Evolutionary conservation across 1,140 invertebrate genomes (phyloP).

Genomic region (Drosophila dunni): DNA sequence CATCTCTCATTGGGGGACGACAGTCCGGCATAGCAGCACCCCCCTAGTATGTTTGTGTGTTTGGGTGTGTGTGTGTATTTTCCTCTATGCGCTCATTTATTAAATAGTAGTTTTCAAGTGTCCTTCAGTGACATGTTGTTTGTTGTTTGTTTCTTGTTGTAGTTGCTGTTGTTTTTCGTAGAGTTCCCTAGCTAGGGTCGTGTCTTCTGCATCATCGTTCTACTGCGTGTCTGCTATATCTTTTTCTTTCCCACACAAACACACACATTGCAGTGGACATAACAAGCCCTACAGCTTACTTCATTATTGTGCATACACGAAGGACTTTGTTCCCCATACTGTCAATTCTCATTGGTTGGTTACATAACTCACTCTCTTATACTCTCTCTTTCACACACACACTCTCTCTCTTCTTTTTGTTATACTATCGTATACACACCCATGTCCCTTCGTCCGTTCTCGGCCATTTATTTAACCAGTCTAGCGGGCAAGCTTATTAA

Average conservation of each 20-base stretch:
- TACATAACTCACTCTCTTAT: background rate
- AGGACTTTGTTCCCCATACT: slow-evolving; percentile 35
- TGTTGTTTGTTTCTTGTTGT: slow-evolving; percentile 68
- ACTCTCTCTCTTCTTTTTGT: background rate
- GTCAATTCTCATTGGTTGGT: slow-evolving; percentile 3
- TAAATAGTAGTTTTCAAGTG: slow-evolving; percentile 84
- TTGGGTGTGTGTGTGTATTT: slow-evolving; percentile 35
- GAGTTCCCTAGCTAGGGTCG: slow-evolving; percentile 55
- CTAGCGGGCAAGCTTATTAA: slow-evolving; percentile 67
- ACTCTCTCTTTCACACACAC: background rate
- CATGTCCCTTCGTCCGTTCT: slow-evolving; percentile 10
- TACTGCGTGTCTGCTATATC: slow-evolving; percentile 60
- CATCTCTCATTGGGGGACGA: slow-evolving; percentile 37
- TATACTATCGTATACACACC: background rate
- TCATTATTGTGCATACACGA: slow-evolving; percentile 75
- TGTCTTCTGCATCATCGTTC: slow-evolving; percentile 48
- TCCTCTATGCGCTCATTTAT: slow-evolving; percentile 81
- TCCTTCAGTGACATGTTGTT: slow-evolving; percentile 82
- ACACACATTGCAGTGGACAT: slow-evolving; percentile 33
- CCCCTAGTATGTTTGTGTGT: slow-evolving; percentile 32
- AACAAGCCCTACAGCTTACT: slow-evolving; percentile 61
- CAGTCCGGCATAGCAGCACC: slow-evolving; percentile 42
- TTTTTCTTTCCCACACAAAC: slow-evolving; percentile 36
- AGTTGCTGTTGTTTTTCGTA: slow-evolving; percentile 36
- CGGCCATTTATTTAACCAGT: slow-evolving; percentile 63